phyloP scores from a whole-genome alignment of 2,113 vertebrate species.

The Dicentrarchus labrax region DNA sequence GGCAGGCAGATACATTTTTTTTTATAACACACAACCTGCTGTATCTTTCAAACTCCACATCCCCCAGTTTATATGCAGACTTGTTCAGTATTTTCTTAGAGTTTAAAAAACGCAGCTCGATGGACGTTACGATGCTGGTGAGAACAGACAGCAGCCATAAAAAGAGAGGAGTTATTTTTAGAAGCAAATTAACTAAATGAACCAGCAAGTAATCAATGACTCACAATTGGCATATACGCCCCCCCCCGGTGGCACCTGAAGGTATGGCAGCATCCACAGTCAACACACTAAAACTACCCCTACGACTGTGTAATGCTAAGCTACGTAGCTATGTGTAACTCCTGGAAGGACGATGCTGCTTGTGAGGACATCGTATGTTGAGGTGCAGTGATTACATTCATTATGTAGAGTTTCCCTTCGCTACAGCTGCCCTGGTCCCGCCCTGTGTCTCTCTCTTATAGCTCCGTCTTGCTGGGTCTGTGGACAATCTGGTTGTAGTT shows the following conservation, averaged over 20 bases:
- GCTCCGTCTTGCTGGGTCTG: slow-evolving; percentile 86
- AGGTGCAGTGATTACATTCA: slow-evolving; percentile 38
- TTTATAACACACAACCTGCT: too few species aligned
- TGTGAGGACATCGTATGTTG: neutral
- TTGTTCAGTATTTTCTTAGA: neutral
- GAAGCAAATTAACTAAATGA: neutral
- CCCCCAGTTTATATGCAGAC: neutral
- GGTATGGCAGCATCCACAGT: neutral
- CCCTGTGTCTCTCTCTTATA: slow-evolving; percentile 74
- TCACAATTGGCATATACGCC: neutral
- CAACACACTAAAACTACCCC: neutral
- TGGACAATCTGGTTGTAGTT: slow-evolving; percentile 86
- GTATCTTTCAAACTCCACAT: too few species aligned
- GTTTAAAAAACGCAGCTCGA: neutral
- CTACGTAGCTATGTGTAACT: neutral
- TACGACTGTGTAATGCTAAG: neutral
- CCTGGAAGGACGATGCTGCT: neutral
- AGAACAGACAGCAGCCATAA: neutral
- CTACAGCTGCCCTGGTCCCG: neutral
- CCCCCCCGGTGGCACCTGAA: slow-evolving; percentile 20
- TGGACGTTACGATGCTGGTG: neutral
- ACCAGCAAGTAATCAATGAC: slow-evolving; percentile 1
- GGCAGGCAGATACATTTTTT: neutral
- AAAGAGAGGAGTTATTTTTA: neutral
- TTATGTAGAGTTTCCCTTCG: slow-evolving; percentile 1